These are phyloP conservation scores for Copsychus sechellarum DNA, from an alignment of 2,113 vertebrate species.

Conservation along the genomic window DNA sequence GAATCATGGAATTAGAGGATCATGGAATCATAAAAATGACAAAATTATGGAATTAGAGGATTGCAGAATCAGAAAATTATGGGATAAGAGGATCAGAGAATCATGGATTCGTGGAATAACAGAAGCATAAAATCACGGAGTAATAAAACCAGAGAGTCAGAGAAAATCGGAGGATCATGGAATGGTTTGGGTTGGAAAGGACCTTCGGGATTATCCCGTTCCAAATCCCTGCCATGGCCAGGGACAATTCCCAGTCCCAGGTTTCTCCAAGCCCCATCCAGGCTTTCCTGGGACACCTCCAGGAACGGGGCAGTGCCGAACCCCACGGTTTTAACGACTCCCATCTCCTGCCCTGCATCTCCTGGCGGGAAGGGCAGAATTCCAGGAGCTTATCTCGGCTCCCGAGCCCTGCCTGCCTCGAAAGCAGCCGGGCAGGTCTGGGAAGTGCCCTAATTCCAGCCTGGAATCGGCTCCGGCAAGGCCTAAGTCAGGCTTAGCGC, in stretches of 20 bases:
- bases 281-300: not conserved
- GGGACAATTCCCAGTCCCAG: not conserved
- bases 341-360: not conserved
- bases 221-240: not conserved
- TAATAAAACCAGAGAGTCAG: too few species aligned
- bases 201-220: not conserved
- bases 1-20: not conserved
- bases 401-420: not conserved
- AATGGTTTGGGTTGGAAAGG: not conserved
- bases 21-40: accelerated
- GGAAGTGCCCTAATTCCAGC: not conserved
- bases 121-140: not conserved
- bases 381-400: not conserved
- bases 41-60: accelerated
- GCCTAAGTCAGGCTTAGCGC: not conserved
- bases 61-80: accelerated
- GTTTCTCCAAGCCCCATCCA: not conserved
- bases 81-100: not conserved
- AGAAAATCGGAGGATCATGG: not conserved
- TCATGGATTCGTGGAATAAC: not conserved
- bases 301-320: not conserved
- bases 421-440: constrained; percentile 27
- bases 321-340: accelerated
- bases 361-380: not conserved
- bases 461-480: not conserved